A percentile compares a stretch with the other conserved stretches of the same genome.
Evolutionary conservation across 2,113 vertebrate genomes (phyloP).

Genomic region (Malurus cyaneus): DNA sequence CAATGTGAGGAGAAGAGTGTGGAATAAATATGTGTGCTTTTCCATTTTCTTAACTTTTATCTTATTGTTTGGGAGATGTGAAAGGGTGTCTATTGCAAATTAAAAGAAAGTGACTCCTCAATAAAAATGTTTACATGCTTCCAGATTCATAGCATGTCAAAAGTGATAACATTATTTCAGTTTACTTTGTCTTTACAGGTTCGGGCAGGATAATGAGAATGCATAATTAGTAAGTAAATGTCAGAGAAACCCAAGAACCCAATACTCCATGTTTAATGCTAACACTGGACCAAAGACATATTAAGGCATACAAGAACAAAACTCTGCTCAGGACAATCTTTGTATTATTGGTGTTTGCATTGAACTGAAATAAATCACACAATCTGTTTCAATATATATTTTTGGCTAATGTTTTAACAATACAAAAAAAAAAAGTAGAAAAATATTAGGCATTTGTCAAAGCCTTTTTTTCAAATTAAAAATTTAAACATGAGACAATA

Average conservation of each 20-base stretch:
- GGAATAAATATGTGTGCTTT: not conserved
- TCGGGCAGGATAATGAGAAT: not conserved
- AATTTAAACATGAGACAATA: not conserved
- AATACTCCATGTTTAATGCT: not conserved
- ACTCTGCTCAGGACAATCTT: not conserved
- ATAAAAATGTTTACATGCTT: not conserved
- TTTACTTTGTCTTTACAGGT: not conserved
- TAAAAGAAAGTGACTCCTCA: not conserved
- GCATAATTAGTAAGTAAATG: not conserved
- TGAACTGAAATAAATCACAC: not conserved
- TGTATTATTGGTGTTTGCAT: not conserved
- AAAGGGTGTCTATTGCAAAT: not conserved
- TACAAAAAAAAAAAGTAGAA: not conserved
- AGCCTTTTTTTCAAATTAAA: not conserved
- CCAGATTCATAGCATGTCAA: not conserved
- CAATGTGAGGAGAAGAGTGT: not conserved
- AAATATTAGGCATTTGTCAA: not conserved
- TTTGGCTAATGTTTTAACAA: conserved; percentile 31
- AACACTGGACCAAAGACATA: not conserved
- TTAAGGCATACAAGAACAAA: not conserved
- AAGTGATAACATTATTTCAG: not conserved
- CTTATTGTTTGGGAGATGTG: not conserved
- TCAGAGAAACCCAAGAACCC: not conserved
- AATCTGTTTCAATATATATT: not conserved
- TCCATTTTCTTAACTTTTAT: not conserved